Evolutionary conservation across 2,797 vertebrate genomes (phyloP).

Genomic region (Platyrinchus mystaceus): DNA sequence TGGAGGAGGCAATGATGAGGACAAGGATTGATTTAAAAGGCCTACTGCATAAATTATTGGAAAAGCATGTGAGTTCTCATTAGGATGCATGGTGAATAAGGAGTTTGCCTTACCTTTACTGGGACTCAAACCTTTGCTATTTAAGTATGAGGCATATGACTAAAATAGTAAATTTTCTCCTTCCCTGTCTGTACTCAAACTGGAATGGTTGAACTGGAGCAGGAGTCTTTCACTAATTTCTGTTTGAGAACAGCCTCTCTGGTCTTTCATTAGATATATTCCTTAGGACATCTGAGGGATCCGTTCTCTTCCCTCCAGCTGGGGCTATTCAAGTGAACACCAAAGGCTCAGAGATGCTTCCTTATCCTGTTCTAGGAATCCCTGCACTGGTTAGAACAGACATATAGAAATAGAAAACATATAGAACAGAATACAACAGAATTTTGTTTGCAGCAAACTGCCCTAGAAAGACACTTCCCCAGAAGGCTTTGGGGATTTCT

Average conservation of each 20-base stretch:
- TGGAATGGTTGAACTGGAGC: neutral
- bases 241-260: neutral
- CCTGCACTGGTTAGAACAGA: neutral
- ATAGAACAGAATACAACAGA: neutral
- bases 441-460: neutral
- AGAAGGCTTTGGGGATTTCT: neutral
- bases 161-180: neutral
- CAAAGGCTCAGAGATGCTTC: neutral
- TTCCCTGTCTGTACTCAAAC: neutral
- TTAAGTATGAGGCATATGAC: neutral
- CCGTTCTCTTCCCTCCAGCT: neutral
- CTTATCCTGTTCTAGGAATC: neutral
- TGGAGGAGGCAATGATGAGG: neutral
- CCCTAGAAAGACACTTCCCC: neutral
- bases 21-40: constrained; percentile 19
- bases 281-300: neutral
- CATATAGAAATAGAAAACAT: neutral
- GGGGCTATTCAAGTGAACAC: neutral
- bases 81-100: neutral
- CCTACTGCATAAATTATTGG: constrained; percentile 19
- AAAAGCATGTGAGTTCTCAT: neutral
- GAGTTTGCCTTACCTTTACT: neutral
- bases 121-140: neutral
- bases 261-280: neutral
- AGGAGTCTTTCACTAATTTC: neutral